Percentiles rank a stretch among this genome's conserved stretches.
These are phyloP conservation scores for Aphrophora alni DNA, from an alignment of 2,888 invertebrate genomes.

Conservation along the genomic window DNA sequence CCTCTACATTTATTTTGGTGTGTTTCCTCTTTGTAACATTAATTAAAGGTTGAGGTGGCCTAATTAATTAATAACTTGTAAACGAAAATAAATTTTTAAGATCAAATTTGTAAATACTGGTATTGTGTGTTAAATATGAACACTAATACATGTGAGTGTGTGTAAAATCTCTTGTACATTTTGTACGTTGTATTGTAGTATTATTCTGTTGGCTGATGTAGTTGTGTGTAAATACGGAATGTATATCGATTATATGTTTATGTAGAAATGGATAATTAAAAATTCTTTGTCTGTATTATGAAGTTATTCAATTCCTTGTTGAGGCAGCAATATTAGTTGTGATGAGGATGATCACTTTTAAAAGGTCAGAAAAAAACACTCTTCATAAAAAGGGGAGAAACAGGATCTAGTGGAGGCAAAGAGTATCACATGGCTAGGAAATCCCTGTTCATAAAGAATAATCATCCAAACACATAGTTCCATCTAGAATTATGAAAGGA, in stretches of 20 bases:
- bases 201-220: neutral
- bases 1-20: too few species aligned
- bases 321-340: too few species aligned
- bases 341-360: too few species aligned
- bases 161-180: constrained; percentile 6
- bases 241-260: constrained; percentile 6
- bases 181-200: neutral
- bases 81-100: neutral
- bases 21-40: too few species aligned
- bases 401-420: too few species aligned
- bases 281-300: neutral
- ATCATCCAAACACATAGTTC: too few species aligned
- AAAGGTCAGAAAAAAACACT: too few species aligned
- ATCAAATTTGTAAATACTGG: neutral
- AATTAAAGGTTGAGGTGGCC: neutral
- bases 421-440: too few species aligned
- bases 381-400: too few species aligned
- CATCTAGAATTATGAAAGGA: too few species aligned
- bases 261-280: constrained; percentile 3
- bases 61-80: neutral
- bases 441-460: too few species aligned
- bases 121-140: neutral
- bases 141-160: constrained; percentile 1
- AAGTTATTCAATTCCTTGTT: too few species aligned
- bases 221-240: constrained; percentile 6